Evolutionary conservation across 2,113 vertebrate species (phyloP).

Genomic region (Eidolon helvum): DNA sequence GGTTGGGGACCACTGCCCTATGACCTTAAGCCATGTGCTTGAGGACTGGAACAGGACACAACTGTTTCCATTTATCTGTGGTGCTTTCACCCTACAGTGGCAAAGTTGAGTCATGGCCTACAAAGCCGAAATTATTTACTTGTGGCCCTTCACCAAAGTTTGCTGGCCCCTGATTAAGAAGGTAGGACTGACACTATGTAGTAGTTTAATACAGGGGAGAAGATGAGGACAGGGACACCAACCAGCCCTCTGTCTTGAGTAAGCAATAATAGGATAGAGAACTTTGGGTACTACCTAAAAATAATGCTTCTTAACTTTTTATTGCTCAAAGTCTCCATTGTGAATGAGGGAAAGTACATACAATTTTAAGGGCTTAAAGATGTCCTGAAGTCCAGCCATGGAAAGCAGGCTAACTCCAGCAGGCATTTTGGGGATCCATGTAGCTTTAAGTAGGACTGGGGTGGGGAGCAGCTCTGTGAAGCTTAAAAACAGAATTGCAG

Average conservation of each 20-base stretch:
- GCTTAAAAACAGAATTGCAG: neutral
- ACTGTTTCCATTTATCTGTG: rapidly evolving
- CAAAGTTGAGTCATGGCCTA: neutral
- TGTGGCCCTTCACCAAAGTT: neutral
- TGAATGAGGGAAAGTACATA: neutral
- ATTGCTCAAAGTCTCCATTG: neutral
- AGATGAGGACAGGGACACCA: no score
- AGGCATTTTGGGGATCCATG: neutral
- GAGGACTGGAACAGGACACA: neutral
- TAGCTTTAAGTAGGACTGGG: neutral
- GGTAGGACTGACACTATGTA: neutral
- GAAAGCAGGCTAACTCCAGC: neutral
- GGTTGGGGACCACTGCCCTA: neutral
- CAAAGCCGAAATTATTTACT: neutral
- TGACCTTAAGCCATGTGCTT: neutral
- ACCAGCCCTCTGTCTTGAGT: neutral
- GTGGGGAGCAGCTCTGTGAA: neutral
- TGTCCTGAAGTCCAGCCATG: neutral
- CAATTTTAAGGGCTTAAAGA: neutral
- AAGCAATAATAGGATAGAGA: neutral
- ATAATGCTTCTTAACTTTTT: neutral
- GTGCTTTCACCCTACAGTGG: neutral
- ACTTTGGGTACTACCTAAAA: neutral
- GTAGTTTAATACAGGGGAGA: no score
- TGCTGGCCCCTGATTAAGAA: neutral